Conservation (phyloP, 1,140 invertebrate genomes). For the Cheumatopsyche charites region DNA sequence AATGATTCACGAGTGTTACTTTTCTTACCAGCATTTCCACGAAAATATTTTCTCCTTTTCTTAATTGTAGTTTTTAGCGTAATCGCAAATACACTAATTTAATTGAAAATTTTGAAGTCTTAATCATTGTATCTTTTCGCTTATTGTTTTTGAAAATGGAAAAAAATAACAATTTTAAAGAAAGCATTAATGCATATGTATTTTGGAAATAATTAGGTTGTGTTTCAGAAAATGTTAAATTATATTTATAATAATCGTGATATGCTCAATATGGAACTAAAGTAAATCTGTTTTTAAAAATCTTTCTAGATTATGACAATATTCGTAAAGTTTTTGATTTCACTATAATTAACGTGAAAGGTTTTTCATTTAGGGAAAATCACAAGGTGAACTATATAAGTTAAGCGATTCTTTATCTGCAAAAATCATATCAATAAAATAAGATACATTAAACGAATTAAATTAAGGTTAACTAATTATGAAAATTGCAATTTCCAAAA, state of each 20-base stretch:
- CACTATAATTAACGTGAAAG: background rate
- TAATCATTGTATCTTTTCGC: too few relatives aligned
- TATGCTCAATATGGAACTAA: too few relatives aligned
- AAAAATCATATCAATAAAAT: constrained; percentile 33
- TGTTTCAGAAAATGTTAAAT: too few relatives aligned
- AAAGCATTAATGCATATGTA: too few relatives aligned
- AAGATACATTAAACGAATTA: constrained; percentile 22
- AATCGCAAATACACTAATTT: too few relatives aligned
- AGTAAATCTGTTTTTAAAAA: background rate
- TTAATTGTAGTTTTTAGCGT: too few relatives aligned
- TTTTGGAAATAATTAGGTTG: too few relatives aligned
- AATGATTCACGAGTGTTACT: background rate
- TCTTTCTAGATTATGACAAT: background rate
- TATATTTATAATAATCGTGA: too few relatives aligned
- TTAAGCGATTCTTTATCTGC: constrained; percentile 14
- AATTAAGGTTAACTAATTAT: constrained; percentile 13
- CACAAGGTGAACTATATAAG: background rate
- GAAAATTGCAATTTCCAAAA: constrained; percentile 16
- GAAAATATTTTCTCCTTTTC: background rate
- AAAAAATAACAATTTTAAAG: too few relatives aligned
- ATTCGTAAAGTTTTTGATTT: background rate
- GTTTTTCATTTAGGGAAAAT: background rate
- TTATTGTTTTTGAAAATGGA: too few relatives aligned
- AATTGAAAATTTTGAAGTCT: too few relatives aligned
- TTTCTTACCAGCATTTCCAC: too few relatives aligned